phyloP scores from a whole-genome alignment of 1,140 invertebrate genomes.

The Drosophila triauraria region DNA sequence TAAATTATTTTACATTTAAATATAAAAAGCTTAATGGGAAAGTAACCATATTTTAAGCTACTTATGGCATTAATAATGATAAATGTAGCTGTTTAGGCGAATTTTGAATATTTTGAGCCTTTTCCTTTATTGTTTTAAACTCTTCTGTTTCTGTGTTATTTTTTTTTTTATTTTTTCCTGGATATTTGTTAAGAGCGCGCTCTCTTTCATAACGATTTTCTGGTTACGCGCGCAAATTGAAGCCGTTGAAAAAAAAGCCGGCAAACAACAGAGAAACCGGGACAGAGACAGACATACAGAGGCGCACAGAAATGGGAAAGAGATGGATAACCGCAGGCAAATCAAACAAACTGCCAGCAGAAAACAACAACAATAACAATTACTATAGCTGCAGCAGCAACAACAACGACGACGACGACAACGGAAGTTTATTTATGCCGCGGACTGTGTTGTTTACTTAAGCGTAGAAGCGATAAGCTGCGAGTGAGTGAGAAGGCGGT shows the following conservation, averaged over 20 bases:
- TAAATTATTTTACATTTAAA: not conserved
- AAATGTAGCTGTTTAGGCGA: not conserved
- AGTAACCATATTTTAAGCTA: not conserved
- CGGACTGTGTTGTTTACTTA: constrained; percentile 63
- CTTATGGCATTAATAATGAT: not conserved
- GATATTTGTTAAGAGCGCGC: constrained; percentile 12
- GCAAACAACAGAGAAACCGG: constrained; percentile 55
- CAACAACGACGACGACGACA: constrained; percentile 41
- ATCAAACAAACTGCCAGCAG: constrained; percentile 57
- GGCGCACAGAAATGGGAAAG: not conserved
- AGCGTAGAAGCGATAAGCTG: constrained; percentile 72
- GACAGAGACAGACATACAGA: constrained; percentile 14
- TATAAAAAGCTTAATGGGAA: no score
- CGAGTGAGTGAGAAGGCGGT: constrained; percentile 31
- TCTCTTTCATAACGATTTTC: constrained; percentile 45
- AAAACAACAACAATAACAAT: constrained; percentile 25
- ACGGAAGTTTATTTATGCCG: constrained; percentile 82
- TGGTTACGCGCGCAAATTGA: constrained; percentile 40
- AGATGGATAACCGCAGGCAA: constrained; percentile 42
- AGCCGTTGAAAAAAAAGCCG: constrained; percentile 34
- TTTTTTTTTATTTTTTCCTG: not conserved
- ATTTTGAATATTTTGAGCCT: no score
- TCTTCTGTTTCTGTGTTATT: not conserved
- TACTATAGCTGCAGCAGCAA: constrained; percentile 26
- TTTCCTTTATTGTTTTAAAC: not conserved